phyloP scores from a whole-genome alignment of 2,888 invertebrate genomes.

The Temnothorax rugatulus region DNA sequence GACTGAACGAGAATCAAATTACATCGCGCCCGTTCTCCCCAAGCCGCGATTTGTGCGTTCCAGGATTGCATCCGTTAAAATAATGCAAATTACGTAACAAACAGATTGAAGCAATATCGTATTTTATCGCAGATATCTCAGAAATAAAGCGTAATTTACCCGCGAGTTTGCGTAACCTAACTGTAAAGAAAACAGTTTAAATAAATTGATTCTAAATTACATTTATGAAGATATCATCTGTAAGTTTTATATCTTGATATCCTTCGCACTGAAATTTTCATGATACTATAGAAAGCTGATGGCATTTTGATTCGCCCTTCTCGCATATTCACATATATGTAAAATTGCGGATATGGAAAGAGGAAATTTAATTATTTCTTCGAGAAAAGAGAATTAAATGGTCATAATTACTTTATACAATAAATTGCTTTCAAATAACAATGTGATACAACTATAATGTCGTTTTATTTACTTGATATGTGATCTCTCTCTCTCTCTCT shows the following conservation, averaged over 20 bases:
- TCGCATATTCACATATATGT: not conserved
- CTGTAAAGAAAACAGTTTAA: not conserved
- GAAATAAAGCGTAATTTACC: not conserved
- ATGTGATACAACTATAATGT: not conserved
- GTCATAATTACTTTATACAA: not conserved
- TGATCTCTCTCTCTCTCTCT: not conserved
- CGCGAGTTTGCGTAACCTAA: not conserved
- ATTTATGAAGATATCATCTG: not conserved
- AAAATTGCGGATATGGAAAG: not conserved
- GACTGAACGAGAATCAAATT: constrained; percentile 53
- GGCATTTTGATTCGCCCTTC: not conserved
- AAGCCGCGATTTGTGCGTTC: constrained; percentile 15
- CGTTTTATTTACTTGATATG: not conserved
- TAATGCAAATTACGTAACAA: not conserved
- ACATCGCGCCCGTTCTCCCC: constrained; percentile 42
- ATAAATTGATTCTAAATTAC: not conserved
- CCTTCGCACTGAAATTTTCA: not conserved
- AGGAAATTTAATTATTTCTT: constrained; percentile 18
- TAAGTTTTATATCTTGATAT: constrained; percentile 7
- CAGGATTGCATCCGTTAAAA: constrained; percentile 21
- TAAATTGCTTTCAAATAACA: constrained; percentile 6
- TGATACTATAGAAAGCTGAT: not conserved
- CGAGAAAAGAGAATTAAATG: not conserved
- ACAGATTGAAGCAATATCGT: constrained; percentile 4
- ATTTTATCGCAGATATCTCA: constrained; percentile 3